phyloP scores from a whole-genome alignment of 2,888 invertebrate genomes.

The Caprella mutica region DNA sequence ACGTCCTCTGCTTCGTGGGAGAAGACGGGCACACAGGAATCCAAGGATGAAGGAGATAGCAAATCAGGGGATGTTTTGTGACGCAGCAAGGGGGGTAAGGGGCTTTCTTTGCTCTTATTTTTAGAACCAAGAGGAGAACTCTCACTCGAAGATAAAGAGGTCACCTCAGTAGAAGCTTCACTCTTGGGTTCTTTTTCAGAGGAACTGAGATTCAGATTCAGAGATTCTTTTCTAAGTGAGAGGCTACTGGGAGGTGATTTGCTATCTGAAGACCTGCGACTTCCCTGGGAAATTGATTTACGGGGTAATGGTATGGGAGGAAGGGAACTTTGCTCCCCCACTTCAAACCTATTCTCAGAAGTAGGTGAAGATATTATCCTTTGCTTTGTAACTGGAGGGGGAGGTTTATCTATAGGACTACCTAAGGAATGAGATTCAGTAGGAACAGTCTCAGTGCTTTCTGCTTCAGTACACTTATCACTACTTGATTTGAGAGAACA shows the following conservation, averaged over 20 bases:
- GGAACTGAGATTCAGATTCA: slow-evolving; percentile 23
- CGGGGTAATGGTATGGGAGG: too few relatives aligned
- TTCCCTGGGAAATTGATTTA: slow-evolving; percentile 32
- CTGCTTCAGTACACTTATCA: too few relatives aligned
- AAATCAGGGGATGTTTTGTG: slow-evolving; percentile 26
- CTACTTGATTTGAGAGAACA: too few relatives aligned
- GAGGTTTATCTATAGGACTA: too few relatives aligned
- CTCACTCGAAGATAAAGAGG: neutral
- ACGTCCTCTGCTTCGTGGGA: slow-evolving; percentile 10
- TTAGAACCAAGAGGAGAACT: slow-evolving; percentile 17
- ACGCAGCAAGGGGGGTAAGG: slow-evolving; percentile 19
- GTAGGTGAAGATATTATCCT: too few relatives aligned
- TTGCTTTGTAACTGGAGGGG: too few relatives aligned
- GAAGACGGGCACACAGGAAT: neutral
- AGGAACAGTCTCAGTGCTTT: too few relatives aligned
- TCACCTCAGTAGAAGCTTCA: slow-evolving; percentile 1
- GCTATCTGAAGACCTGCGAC: slow-evolving; percentile 29
- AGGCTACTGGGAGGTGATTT: too few relatives aligned
- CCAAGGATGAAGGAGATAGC: neutral
- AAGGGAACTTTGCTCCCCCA: too few relatives aligned
- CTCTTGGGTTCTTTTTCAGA: neutral
- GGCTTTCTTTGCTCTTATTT: slow-evolving; percentile 17
- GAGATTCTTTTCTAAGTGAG: too few relatives aligned
- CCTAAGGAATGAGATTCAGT: too few relatives aligned
- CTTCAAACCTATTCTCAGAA: too few relatives aligned